Percentiles rank a stretch among this genome's conserved stretches.
phyloP scores from a whole-genome alignment of 2,888 invertebrate genomes.

The Carterocephalus palaemon region DNA sequence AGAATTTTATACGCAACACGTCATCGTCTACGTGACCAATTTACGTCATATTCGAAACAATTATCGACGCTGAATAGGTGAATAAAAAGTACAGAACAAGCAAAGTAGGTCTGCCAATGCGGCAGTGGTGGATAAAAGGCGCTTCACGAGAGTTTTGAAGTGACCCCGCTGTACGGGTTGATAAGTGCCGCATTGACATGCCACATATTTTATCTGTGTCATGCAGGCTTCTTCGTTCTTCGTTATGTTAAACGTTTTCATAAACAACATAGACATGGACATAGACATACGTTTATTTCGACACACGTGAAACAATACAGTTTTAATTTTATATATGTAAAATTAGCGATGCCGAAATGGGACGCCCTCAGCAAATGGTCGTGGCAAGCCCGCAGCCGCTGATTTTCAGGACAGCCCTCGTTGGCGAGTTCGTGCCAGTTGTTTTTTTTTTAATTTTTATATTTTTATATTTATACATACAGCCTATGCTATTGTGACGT shows the following conservation, averaged over 20 bases:
- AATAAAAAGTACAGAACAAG: slow-evolving; percentile 20
- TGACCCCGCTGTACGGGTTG: slow-evolving; percentile 23
- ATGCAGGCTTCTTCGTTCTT: slow-evolving; percentile 13
- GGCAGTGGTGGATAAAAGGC: slow-evolving; percentile 22
- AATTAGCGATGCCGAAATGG: too few species aligned
- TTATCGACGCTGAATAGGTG: too few species aligned
- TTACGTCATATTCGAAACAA: too few species aligned
- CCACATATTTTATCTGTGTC: slow-evolving; percentile 20
- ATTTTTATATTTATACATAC: neutral
- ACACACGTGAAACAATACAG: too few species aligned
- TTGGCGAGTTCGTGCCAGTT: neutral
- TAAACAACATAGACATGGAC: too few species aligned
- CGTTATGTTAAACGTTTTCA: neutral
- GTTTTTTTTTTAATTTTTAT: neutral
- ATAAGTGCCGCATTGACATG: slow-evolving; percentile 25
- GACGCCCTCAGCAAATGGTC: too few species aligned
- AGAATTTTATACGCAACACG: too few species aligned
- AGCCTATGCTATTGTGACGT: neutral
- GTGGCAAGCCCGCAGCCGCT: too few species aligned
- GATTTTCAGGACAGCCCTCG: neutral
- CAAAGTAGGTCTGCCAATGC: slow-evolving; percentile 24
- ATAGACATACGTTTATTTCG: too few species aligned
- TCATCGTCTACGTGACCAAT: too few species aligned
- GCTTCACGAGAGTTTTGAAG: slow-evolving; percentile 14
- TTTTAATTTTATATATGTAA: too few species aligned